Conservation (phyloP, 2,888 invertebrate species). For the Cyrtodaria siliqua region DNA sequence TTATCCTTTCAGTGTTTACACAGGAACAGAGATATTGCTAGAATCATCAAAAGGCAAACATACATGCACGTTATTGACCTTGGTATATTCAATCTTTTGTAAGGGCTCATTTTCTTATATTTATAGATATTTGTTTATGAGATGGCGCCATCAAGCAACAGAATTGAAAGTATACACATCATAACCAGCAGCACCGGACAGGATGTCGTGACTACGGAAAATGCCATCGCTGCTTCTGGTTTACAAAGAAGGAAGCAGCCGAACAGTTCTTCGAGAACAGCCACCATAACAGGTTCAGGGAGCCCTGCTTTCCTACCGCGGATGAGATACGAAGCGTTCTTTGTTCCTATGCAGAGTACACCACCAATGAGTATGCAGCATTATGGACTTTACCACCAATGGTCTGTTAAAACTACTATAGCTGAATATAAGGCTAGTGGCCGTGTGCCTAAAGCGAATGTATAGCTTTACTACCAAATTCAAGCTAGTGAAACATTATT, state of each 20-base stretch:
- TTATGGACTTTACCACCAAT: too few species aligned
- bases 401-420: too few species aligned
- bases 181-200: constrained; percentile 17
- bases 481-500: too few species aligned
- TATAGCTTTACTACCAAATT: too few species aligned
- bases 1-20: too few species aligned
- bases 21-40: too few species aligned
- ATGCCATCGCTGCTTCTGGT: constrained; percentile 67
- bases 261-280: constrained; percentile 55
- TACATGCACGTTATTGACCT: too few species aligned
- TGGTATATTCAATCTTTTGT: too few species aligned
- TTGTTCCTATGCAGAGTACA: constrained; percentile 29
- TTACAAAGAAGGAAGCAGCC: constrained; percentile 57
- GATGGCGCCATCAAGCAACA: constrained; percentile 23
- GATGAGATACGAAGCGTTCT: constrained; percentile 48
- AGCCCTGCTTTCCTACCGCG: constrained; percentile 48
- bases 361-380: constrained; percentile 46
- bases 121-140: constrained; percentile 44
- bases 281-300: constrained; percentile 44
- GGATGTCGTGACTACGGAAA: constrained; percentile 45
- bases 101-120: too few species aligned
- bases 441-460: too few species aligned
- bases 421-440: too few species aligned
- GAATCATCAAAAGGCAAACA: too few species aligned
- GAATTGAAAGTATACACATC: constrained; percentile 25